Evolutionary conservation across 1,140 invertebrate genomes (phyloP).

Genomic region (Carposina sasakii): DNA sequence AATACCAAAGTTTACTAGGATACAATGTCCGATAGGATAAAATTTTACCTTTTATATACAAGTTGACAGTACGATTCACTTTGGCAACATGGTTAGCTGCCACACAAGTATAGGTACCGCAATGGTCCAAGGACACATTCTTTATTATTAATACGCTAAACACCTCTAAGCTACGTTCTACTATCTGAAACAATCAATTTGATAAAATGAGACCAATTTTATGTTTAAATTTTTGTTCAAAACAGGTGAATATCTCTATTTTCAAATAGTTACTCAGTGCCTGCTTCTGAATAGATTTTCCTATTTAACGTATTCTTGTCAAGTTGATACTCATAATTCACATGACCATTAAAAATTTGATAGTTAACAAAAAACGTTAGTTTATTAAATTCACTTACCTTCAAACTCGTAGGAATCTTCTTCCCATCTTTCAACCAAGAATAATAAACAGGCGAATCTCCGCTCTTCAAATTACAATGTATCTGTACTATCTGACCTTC

Average conservation of each 20-base stretch:
- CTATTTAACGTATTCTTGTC: no score
- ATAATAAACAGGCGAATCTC: slow-evolving; percentile 91
- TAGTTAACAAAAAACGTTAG: no score
- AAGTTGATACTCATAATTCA: no score
- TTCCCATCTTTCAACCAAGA: slow-evolving; percentile 90
- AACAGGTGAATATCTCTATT: no score
- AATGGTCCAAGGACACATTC: slow-evolving; percentile 83
- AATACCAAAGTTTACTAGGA: no score
- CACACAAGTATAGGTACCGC: slow-evolving; percentile 92
- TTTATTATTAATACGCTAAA: slow-evolving; percentile 86
- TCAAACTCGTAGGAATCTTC: slow-evolving; percentile 78
- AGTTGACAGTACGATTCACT: slow-evolving; percentile 85
- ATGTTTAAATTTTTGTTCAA: no score
- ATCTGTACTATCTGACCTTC: slow-evolving; percentile 92
- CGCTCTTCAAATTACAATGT: slow-evolving; percentile 90
- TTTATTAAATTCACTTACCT: no score
- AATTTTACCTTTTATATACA: slow-evolving; percentile 86
- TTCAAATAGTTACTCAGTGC: no score
- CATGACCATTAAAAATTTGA: no score
- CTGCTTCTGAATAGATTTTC: no score
- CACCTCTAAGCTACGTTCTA: slow-evolving; percentile 78
- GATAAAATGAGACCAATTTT: neutral
- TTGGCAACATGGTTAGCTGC: slow-evolving; percentile 88
- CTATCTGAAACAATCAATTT: slow-evolving; percentile 38
- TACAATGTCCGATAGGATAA: no score